A percentile compares a stretch with the other conserved stretches of the same genome.
Conservation (phyloP, 2,113 vertebrate species). For the Regulus satrapa region DNA sequence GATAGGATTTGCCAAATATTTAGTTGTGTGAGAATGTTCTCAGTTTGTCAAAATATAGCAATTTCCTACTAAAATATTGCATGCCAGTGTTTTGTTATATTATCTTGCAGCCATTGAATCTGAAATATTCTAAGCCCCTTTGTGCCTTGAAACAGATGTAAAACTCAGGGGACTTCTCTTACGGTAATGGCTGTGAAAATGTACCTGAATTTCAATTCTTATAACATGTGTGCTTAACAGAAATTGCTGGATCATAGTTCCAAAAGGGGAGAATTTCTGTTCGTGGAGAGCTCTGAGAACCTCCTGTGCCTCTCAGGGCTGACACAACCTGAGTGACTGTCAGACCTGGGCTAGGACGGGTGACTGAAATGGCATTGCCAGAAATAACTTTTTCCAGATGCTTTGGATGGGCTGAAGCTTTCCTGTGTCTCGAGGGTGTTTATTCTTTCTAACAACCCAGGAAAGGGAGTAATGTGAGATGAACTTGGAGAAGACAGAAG, state of each 20-base stretch:
- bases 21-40: not conserved
- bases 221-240: not conserved
- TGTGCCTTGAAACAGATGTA: not conserved
- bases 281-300: fast-evolving
- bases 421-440: not conserved
- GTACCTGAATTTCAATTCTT: not conserved
- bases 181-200: not conserved
- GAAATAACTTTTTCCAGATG: not conserved
- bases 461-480: not conserved
- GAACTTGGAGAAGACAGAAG: not conserved
- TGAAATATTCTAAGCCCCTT: not conserved
- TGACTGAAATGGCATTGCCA: not conserved
- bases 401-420: not conserved
- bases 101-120: not conserved
- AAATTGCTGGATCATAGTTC: not conserved
- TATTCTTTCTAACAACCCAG: not conserved
- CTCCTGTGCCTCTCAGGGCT: not conserved
- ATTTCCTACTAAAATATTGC: not conserved
- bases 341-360: not conserved
- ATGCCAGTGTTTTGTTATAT: not conserved
- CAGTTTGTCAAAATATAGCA: not conserved
- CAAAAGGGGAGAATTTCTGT: not conserved
- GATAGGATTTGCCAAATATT: not conserved
- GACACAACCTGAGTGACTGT: not conserved
- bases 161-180: not conserved